A percentile compares a stretch with the other conserved stretches of the same genome.
Conservation (phyloP, 1,140 invertebrate species). For the Bilobella aurantiaca region DNA sequence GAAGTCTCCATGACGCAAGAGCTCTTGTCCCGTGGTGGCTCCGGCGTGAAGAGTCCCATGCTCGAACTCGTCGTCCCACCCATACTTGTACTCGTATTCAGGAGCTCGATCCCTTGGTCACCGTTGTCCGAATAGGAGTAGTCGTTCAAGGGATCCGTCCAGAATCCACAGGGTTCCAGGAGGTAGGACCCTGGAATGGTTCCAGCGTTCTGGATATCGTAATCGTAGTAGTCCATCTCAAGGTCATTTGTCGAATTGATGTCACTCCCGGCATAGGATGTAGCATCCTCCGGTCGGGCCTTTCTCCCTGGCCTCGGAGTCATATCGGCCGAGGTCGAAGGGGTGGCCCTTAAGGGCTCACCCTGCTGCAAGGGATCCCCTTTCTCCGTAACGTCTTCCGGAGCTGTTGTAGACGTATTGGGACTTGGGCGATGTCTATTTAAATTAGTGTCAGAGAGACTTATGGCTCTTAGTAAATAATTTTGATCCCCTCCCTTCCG, state of each 20-base stretch:
- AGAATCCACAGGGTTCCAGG: constrained; percentile 29
- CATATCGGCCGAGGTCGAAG: not conserved
- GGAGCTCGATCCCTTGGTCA: not conserved
- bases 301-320: constrained; percentile 3
- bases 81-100: constrained; percentile 1
- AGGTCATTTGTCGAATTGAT: constrained; percentile 24
- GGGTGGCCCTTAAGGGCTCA: too few relatives aligned
- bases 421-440: not conserved
- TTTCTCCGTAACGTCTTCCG: not conserved
- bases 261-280: constrained; percentile 1
- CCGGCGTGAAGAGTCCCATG: not conserved
- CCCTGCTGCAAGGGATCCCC: too few relatives aligned
- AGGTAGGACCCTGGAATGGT: constrained; percentile 33
- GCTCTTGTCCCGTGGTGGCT: too few relatives aligned
- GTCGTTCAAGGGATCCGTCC: constrained; percentile 7
- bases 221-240: constrained; percentile 35
- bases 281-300: not conserved
- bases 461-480: constrained; percentile 1
- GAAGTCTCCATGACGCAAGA: constrained; percentile 19
- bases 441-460: constrained; percentile 12
- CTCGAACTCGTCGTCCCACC: constrained; percentile 3
- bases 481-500: not conserved
- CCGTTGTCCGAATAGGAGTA: not conserved
- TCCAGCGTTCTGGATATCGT: constrained; percentile 28
- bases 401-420: not conserved